Evolutionary conservation across 53 echinoderm and acorn worm species (phyloP).

Genomic region (Astropecten irregularis): DNA sequence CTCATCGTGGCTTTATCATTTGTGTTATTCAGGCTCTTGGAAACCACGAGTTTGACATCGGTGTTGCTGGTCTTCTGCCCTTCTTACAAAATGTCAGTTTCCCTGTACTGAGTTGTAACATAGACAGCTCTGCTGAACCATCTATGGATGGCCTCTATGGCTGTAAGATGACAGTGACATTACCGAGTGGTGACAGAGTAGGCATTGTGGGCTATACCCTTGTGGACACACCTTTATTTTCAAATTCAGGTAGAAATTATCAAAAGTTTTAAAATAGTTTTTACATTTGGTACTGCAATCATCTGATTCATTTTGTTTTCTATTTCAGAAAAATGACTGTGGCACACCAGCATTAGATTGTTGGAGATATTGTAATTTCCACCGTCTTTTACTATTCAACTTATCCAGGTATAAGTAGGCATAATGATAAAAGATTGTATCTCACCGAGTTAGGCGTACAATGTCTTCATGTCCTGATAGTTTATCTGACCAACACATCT

Average conservation of each 20-base stretch:
- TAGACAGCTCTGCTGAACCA: conserved; percentile 79
- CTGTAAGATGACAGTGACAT: conserved; percentile 58
- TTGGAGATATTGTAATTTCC: too few relatives aligned
- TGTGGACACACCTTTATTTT: conserved; percentile 58
- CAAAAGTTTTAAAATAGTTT: neutral
- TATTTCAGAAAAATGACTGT: neutral
- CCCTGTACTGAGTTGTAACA: conserved; percentile 89
- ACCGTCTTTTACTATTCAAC: too few relatives aligned
- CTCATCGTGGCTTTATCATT: too few relatives aligned
- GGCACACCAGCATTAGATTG: neutral
- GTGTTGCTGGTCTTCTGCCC: conserved; percentile 58
- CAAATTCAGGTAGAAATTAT: conserved; percentile 86
- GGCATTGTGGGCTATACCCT: conserved; percentile 89
- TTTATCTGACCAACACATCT: too few relatives aligned
- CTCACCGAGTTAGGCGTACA: too few relatives aligned
- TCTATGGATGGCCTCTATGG: conserved; percentile 64
- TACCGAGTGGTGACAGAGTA: conserved; percentile 63
- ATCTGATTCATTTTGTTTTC: neutral
- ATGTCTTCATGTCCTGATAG: too few relatives aligned
- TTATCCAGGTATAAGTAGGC: too few relatives aligned
- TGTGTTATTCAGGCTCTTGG: conserved; percentile 79
- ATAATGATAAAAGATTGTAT: too few relatives aligned
- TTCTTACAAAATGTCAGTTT: conserved; percentile 84
- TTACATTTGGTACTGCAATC: neutral
- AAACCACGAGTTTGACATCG: conserved; percentile 96